These are phyloP conservation scores for Poeciliopsis paucimaculata DNA, from an alignment of 2,797 vertebrate species.

Conservation along the genomic window DNA sequence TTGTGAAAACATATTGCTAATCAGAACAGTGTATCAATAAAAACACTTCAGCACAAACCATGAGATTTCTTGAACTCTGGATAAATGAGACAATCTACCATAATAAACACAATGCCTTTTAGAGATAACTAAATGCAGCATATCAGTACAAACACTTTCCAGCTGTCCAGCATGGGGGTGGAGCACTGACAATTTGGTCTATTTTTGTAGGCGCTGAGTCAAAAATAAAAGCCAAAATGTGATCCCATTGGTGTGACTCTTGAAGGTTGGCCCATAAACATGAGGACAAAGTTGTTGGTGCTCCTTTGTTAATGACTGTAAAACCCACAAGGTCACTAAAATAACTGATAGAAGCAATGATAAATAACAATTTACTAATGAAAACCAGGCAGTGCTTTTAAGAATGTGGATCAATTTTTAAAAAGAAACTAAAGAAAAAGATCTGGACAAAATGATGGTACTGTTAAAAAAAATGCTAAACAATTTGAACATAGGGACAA, in stretches of 20 bases:
- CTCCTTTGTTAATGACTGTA: background rate
- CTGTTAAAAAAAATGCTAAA: background rate
- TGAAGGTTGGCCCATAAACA: background rate
- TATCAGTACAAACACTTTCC: background rate
- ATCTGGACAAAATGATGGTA: background rate
- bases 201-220: background rate
- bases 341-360: background rate
- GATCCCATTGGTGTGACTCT: background rate
- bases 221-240: background rate
- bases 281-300: background rate
- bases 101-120: background rate
- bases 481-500: background rate
- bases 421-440: background rate
- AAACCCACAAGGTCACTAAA: background rate
- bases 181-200: background rate
- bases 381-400: background rate
- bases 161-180: background rate
- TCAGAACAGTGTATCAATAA: background rate
- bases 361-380: background rate
- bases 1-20: background rate
- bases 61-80: background rate
- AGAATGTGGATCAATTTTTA: background rate
- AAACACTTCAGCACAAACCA: background rate
- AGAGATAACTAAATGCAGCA: background rate
- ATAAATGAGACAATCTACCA: background rate